These are phyloP conservation scores for Troides aeacus DNA, from an alignment of 2,888 invertebrate genomes.

Conservation along the genomic window DNA sequence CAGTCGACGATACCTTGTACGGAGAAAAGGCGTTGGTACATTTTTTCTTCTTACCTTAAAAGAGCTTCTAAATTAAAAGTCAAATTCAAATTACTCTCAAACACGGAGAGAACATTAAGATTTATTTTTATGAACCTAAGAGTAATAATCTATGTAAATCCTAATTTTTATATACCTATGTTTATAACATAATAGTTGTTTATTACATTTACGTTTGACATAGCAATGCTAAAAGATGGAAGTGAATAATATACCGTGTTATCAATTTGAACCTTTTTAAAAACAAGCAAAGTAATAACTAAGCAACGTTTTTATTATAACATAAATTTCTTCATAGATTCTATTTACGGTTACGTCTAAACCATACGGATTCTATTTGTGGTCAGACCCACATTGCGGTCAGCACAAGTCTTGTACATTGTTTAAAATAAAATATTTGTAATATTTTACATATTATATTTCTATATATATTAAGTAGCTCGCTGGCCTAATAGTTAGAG, in stretches of 20 bases:
- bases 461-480: neutral
- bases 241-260: no score
- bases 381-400: neutral
- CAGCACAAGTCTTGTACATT: neutral
- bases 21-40: conserved; percentile 1
- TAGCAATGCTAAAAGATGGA: no score
- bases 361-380: neutral
- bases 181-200: neutral
- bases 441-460: neutral
- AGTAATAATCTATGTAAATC: no score
- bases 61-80: conserved; percentile 1
- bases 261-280: no score
- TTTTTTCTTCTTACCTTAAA: conserved; percentile 6
- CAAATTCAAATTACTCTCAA: conserved; percentile 1
- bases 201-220: no score
- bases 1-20: conserved; percentile 1
- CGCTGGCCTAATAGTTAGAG: no score
- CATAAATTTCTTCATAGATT: neutral
- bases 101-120: neutral
- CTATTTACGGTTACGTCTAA: neutral
- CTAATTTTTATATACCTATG: neutral
- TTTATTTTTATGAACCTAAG: neutral
- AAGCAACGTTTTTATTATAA: neutral
- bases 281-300: no score
- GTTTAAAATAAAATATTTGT: neutral